These are phyloP conservation scores for Rotaria magnacalcarata DNA, from an alignment of 2,888 invertebrate genomes.

Conservation along the genomic window DNA sequence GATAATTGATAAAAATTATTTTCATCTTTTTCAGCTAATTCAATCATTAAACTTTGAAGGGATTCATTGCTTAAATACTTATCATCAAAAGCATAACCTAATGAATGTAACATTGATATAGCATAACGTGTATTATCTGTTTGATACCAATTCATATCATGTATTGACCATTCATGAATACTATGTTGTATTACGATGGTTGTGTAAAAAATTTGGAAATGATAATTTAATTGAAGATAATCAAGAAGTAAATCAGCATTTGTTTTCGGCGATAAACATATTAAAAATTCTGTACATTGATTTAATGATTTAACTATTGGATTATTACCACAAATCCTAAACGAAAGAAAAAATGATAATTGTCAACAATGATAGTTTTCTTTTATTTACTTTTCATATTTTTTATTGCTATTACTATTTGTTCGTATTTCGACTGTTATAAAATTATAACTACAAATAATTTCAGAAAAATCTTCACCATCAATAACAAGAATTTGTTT, in stretches of 20 bases:
- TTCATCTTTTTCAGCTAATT: neutral
- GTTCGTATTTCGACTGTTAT: neutral
- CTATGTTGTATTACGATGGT: neutral
- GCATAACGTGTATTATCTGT: neutral
- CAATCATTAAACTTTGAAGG: neutral
- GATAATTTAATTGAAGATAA: neutral
- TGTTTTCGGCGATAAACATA: neutral
- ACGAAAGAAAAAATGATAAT: neutral
- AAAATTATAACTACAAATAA: neutral
- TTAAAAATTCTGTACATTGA: neutral
- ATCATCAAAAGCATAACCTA: slow-evolving; percentile 28
- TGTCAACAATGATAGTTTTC: neutral
- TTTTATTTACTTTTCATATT: too few relatives aligned
- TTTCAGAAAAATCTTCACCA: neutral
- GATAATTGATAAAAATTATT: neutral
- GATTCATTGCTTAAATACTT: neutral
- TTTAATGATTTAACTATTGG: neutral
- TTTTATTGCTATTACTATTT: neutral
- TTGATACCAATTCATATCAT: neutral
- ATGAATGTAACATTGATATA: slow-evolving; percentile 24
- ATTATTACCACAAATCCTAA: neutral
- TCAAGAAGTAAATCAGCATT: neutral
- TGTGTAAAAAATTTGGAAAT: neutral
- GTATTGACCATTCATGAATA: neutral
- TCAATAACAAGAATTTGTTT: neutral